phyloP scores from a whole-genome alignment of 2,888 invertebrate species.

The Sphecodes monilicornis region DNA sequence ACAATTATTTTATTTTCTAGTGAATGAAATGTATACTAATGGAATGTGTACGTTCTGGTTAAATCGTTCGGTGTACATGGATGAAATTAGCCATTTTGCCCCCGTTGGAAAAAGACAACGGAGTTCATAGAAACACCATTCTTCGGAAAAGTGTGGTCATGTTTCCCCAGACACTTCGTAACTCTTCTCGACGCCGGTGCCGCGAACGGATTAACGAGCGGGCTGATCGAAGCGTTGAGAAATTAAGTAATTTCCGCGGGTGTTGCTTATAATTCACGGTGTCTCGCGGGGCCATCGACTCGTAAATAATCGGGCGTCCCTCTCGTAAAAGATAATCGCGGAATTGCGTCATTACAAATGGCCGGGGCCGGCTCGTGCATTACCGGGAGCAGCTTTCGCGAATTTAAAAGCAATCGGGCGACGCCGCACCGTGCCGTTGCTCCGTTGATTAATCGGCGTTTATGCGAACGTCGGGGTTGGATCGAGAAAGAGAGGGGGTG shows the following conservation, averaged over 20 bases:
- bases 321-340: conserved; percentile 64
- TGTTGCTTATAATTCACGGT: conserved; percentile 42
- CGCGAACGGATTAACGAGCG: conserved; percentile 5
- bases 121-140: no score
- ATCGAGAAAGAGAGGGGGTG: not conserved
- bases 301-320: conserved; percentile 61
- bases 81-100: not conserved
- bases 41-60: no score
- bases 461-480: conserved; percentile 7
- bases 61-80: not conserved
- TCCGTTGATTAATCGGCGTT: conserved; percentile 62
- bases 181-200: not conserved
- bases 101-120: no score
- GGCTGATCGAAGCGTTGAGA: conserved; percentile 31
- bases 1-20: no score
- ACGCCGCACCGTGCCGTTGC: not conserved
- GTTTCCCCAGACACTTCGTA: not conserved
- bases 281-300: conserved; percentile 33
- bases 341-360: conserved; percentile 57
- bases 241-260: conserved; percentile 57
- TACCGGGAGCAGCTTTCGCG: conserved; percentile 56
- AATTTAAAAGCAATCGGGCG: conserved; percentile 65
- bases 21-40: no score
- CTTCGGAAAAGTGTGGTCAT: not conserved
- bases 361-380: conserved; percentile 47